Evolutionary conservation across 1,140 invertebrate genomes (phyloP), one percentile per base, ranked within the genome.

Genomic region (Papilio xuthus): DNA sequence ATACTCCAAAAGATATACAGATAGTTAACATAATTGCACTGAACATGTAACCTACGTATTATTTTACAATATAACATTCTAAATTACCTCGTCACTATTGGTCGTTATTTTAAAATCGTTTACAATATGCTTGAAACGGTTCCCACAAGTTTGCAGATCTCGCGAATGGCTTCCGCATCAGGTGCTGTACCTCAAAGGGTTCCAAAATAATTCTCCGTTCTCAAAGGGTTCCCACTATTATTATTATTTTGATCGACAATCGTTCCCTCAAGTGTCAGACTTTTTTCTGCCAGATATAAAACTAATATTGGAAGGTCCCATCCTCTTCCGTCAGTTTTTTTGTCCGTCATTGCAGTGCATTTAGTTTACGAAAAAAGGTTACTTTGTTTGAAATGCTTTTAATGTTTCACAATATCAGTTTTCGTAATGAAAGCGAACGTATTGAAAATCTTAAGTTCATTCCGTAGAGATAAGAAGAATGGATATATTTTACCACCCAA

Each of bases 251-350:
- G 89, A 92, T 93, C 88, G 89, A 90, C 90, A 93, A 92, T 92
- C 88, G 86, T 83, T 90, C 84, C 87, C 90, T 92, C 84, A 83
- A 92, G 89, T 89, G 86, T 91, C 90, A 88, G 84, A 63, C 78
- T 92, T 94, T 93, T 93, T 92, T 92, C 85, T 88, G 84, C 56
- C 86, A 89, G 85, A 92, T 92, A 93, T 93, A 92, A 93, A 94
- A 94, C 92, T 94, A 94, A 94, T 94, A 94, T 93, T 93, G 90
- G 87, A 89, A 87, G 86, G 90, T 89, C 89, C 90, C 91, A 92
- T 92, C 91, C 91, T 89, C 90, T 93, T 94, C 92, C 91, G 90
- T 81, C 83, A 82, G 84, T 89, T 91, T 91, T n/a, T 92, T 92
- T 92, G 86, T 84, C 82, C 80, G 81, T 81, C 85, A 90, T 86